Percentiles rank a stretch among this genome's conserved stretches.
Evolutionary conservation across 2,888 invertebrate species (phyloP).

Genomic region (Oscheius sp.): DNA sequence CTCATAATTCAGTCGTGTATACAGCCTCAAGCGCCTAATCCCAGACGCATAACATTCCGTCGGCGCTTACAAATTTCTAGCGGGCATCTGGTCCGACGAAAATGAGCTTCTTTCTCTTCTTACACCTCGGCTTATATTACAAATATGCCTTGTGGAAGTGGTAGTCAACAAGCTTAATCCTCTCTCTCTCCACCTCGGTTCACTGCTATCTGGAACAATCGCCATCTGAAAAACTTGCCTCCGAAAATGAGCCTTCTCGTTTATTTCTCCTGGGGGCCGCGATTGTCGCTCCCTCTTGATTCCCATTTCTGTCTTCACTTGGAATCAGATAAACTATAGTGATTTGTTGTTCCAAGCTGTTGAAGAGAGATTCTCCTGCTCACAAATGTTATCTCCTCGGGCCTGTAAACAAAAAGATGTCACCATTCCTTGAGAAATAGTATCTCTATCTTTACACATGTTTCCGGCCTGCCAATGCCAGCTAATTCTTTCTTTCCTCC

Average conservation of each 20-base stretch:
- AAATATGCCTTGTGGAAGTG: no score
- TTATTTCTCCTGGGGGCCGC: not conserved
- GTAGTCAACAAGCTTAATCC: no score
- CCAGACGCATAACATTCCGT: constrained; percentile 14
- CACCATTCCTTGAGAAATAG: no score
- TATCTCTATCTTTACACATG: no score
- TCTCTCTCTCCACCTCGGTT: not conserved
- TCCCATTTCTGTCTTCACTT: no score
- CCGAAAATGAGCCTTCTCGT: constrained; percentile 17
- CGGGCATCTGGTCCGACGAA: constrained; percentile 6
- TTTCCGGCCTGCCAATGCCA: no score
- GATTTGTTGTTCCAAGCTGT: no score
- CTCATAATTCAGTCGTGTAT: not conserved
- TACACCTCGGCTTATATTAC: not conserved
- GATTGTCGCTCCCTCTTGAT: not conserved
- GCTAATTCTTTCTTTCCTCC: no score
- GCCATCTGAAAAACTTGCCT: constrained; percentile 22
- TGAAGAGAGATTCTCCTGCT: no score
- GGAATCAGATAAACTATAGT: no score
- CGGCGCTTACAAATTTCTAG: constrained; percentile 24
- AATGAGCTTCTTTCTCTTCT: constrained; percentile 1
- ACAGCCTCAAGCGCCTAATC: constrained; percentile 22
- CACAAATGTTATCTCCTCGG: no score
- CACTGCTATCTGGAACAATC: constrained; percentile 1
- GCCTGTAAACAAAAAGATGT: no score